Evolutionary conservation across 2,113 vertebrate genomes (phyloP).

Genomic region (Bothrops jararaca): DNA sequence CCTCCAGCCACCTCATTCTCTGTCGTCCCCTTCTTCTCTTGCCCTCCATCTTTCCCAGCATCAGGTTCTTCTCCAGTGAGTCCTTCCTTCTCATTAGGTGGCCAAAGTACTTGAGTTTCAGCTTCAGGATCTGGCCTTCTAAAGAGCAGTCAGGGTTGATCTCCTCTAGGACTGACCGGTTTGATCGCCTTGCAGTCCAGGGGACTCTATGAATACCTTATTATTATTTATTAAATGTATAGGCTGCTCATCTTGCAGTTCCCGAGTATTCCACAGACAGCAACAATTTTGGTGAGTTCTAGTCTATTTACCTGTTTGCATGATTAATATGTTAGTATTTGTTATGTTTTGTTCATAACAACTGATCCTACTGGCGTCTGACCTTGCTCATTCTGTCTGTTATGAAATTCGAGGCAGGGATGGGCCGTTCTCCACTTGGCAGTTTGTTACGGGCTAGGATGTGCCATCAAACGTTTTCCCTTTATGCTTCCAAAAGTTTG

Average conservation of each 20-base stretch:
- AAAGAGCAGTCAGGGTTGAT: too few species aligned
- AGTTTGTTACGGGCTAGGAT: constrained; percentile 29
- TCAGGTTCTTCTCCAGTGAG: too few species aligned
- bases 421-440: not conserved
- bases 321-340: not conserved
- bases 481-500: constrained; percentile 52
- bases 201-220: not conserved
- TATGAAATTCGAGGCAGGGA: constrained; percentile 10
- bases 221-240: not conserved
- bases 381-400: constrained; percentile 42
- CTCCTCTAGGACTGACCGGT: too few species aligned
- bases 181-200: too few species aligned
- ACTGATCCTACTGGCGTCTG: not conserved
- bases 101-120: too few species aligned
- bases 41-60: too few species aligned
- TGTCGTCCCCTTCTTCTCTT: too few species aligned
- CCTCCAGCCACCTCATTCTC: too few species aligned
- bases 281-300: not conserved
- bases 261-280: not conserved
- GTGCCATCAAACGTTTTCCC: not conserved
- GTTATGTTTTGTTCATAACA: not conserved
- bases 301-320: not conserved
- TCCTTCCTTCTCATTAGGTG: too few species aligned
- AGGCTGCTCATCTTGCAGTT: not conserved
- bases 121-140: too few species aligned